phyloP scores from a whole-genome alignment of 2,113 vertebrate genomes.

The Oreochromis aureus region DNA sequence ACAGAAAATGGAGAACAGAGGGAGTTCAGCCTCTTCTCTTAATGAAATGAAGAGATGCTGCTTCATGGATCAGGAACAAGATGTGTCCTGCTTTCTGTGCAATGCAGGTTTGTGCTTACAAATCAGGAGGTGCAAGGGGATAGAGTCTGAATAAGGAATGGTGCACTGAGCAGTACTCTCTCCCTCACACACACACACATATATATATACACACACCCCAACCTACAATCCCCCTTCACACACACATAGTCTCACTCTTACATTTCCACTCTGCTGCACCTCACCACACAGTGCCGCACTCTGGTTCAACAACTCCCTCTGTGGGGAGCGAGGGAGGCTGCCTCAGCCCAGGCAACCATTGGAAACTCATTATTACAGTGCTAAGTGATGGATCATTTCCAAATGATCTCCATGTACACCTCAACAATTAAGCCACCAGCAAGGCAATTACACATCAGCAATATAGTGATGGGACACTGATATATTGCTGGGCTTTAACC shows the following conservation, averaged over 20 bases:
- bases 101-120: slow-evolving; percentile 32
- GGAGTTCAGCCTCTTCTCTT: not conserved
- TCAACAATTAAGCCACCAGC: slow-evolving; percentile 72
- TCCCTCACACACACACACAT: not conserved
- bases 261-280: slow-evolving; percentile 20
- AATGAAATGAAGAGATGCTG: not conserved
- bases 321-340: slow-evolving; percentile 44
- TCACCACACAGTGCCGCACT: slow-evolving; percentile 17
- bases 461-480: slow-evolving; percentile 54
- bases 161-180: slow-evolving; percentile 9
- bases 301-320: slow-evolving; percentile 52
- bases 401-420: slow-evolving; percentile 70
- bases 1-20: not conserved
- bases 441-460: slow-evolving; percentile 68
- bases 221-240: not conserved
- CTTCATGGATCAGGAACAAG: not conserved
- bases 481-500: slow-evolving; percentile 63
- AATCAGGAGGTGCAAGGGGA: slow-evolving; percentile 24
- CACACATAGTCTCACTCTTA: not conserved
- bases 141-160: slow-evolving; percentile 40
- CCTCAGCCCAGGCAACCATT: slow-evolving; percentile 53
- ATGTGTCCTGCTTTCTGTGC: slow-evolving; percentile 24
- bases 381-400: slow-evolving; percentile 75
- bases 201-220: not conserved
- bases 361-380: slow-evolving; percentile 71